Conservation (phyloP, 2,797 vertebrate genomes). For the Channa striata region DNA sequence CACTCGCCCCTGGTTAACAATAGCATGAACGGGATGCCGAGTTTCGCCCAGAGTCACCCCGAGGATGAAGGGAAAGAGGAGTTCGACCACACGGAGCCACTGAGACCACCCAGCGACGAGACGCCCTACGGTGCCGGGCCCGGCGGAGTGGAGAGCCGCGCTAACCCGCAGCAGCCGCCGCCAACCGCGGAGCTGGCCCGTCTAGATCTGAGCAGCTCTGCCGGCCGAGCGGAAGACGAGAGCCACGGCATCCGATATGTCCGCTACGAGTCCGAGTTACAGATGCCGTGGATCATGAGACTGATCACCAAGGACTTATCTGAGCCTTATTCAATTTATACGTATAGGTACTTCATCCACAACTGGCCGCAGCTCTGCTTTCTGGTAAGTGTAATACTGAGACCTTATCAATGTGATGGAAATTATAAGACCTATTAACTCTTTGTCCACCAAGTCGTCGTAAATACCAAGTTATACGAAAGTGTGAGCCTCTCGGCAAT, state of each 20-base stretch:
- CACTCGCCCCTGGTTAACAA: constrained; percentile 72
- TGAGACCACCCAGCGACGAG: constrained; percentile 54
- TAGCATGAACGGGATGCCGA: constrained; percentile 78
- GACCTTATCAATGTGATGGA: neutral
- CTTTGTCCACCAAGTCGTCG: neutral
- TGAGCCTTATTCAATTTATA: constrained; percentile 99
- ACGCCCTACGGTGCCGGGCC: constrained; percentile 54
- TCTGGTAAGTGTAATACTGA: constrained; percentile 91
- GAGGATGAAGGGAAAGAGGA: constrained; percentile 45
- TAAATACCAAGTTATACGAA: neutral
- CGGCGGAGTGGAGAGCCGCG: constrained; percentile 38
- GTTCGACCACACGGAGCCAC: constrained; percentile 56
- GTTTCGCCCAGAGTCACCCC: constrained; percentile 38
- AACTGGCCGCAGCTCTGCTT: constrained; percentile 99
- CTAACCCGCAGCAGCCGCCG: constrained; percentile 58
- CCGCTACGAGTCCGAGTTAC: constrained; percentile 97
- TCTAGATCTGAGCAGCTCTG: constrained; percentile 78
- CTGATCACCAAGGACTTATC: constrained; percentile 99
- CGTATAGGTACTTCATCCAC: constrained; percentile 99
- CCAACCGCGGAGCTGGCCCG: constrained; percentile 77
- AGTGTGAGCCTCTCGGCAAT: neutral
- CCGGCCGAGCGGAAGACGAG: constrained; percentile 74
- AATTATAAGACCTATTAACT: fast-evolving
- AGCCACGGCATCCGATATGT: constrained; percentile 93
- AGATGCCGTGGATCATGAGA: constrained; percentile 99